Evolutionary conservation across 2,888 invertebrate genomes (phyloP).

Genomic region (Hipparchia sbordonii): DNA sequence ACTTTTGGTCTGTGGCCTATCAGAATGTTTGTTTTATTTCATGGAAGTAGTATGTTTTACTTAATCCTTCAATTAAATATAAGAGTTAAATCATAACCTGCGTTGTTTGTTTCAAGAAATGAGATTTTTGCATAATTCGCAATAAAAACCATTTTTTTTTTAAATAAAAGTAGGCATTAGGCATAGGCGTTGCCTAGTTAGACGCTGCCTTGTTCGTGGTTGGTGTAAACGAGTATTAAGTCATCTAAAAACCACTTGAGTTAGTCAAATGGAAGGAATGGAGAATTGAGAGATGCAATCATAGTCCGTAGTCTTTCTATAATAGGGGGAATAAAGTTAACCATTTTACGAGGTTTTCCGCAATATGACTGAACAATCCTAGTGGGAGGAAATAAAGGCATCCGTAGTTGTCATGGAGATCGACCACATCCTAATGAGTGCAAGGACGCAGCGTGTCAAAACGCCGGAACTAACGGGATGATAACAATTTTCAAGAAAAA

Average conservation of each 20-base stretch:
- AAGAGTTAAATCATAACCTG: too few relatives aligned
- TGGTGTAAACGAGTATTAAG: too few relatives aligned
- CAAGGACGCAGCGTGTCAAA: slow-evolving; percentile 59
- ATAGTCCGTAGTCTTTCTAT: slow-evolving; percentile 44
- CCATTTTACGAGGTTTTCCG: slow-evolving; percentile 63
- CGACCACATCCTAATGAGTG: slow-evolving; percentile 69
- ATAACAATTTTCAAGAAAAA: slow-evolving; percentile 42
- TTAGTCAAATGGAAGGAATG: not conserved
- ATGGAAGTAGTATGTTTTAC: too few relatives aligned
- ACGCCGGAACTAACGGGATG: slow-evolving; percentile 45
- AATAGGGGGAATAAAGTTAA: slow-evolving; percentile 46
- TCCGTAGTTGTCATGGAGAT: slow-evolving; percentile 65
- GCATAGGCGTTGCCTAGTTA: too few relatives aligned
- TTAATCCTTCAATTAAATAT: too few relatives aligned
- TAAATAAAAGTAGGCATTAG: too few relatives aligned
- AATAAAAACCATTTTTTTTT: too few relatives aligned
- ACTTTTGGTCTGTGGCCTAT: too few relatives aligned
- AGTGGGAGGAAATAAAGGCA: slow-evolving; percentile 65
- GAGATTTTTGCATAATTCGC: too few relatives aligned
- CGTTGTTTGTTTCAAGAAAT: too few relatives aligned
- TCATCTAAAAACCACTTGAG: not conserved
- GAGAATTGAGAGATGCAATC: slow-evolving; percentile 16
- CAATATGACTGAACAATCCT: slow-evolving; percentile 54
- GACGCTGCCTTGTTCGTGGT: too few relatives aligned
- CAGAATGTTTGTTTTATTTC: too few relatives aligned